phyloP scores from a whole-genome alignment of 2,113 vertebrate genomes.

The Podarcis cretensis region DNA sequence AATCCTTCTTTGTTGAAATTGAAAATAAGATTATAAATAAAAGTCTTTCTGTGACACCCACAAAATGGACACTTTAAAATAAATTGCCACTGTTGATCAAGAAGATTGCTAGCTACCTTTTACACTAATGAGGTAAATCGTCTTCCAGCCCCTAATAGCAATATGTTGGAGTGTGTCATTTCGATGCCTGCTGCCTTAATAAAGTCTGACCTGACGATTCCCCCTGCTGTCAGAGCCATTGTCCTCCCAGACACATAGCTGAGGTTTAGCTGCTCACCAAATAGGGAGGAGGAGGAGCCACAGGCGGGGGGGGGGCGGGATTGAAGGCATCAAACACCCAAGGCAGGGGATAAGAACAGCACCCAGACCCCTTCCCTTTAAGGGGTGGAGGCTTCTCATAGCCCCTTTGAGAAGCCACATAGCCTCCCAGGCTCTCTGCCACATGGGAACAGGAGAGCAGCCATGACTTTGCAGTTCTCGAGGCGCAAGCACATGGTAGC shows the following conservation, averaged over 20 bases:
- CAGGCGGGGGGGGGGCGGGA: background rate
- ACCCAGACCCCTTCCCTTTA: background rate
- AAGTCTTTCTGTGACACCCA: constrained; percentile 81
- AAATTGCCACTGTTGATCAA: constrained; percentile 81
- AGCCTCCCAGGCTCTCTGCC: background rate
- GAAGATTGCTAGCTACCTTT: constrained; percentile 80
- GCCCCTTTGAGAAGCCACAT: background rate
- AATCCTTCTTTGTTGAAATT: constrained; percentile 84
- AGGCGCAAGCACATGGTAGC: background rate
- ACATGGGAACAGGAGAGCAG: too few relatives aligned
- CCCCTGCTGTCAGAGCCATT: constrained; percentile 61
- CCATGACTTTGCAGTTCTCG: too few relatives aligned
- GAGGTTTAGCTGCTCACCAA: constrained; percentile 60
- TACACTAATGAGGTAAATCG: constrained; percentile 80
- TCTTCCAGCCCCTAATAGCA: constrained; percentile 78
- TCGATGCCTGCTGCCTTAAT: constrained; percentile 85
- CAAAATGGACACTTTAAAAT: constrained; percentile 86
- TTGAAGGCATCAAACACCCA: background rate
- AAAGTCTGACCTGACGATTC: constrained; percentile 87
- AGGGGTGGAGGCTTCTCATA: background rate
- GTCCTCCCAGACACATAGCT: constrained; percentile 54
- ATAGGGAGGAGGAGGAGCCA: background rate
- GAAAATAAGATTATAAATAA: constrained; percentile 87
- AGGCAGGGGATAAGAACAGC: background rate
- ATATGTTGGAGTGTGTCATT: constrained; percentile 81